Evolutionary conservation across 2,888 invertebrate species (phyloP), one percentile per base, ranked within the genome.

Genomic region (Anticlea derivata): DNA sequence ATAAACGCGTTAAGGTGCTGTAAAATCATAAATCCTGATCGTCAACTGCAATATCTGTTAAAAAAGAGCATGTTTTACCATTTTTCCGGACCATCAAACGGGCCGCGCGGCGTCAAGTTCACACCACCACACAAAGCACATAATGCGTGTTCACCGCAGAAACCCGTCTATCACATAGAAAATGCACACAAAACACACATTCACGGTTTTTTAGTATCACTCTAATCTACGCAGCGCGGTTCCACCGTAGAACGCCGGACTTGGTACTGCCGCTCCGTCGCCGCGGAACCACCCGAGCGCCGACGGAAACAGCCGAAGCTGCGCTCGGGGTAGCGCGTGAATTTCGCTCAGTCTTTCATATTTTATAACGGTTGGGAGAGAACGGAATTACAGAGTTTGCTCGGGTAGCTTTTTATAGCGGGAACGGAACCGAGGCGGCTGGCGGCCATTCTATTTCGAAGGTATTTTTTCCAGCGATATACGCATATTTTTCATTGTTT

Each of bases 321-420:
- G 65, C 65, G 74, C 73, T 77, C 66, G 74, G 77, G 77, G 73
- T 67, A 47, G 37, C 38, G 72, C 74, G 78, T 72, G 79, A 83
- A 83, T 82, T 87, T 80, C 68, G 86, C 83, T 78, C 87, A 80
- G 84, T 83, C 86, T 87, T 89, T 89, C 89, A 89, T 88, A 89
- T 89, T 89, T 89, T 88, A 89, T 88, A 88, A 83, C 81, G 84
- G 80, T 78, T 66, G 83, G 83, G 80, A 78, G 78, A 66, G 57
- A 75, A 77, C 80, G 82, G 83, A 83, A 85, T 87, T 88, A 86
- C 88, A 72, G 83, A 88, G 84, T 86, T 85, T 84, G 85, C 83
- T 85, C 76, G 77, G 85, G 78, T 86, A 74, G 81, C 81, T 88
- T 89, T 88, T 88, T 89, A 86, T 83, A 82, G 78, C 80, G 75